Base-by-base conservation (phyloP, 2,113 vertebrate genomes). In the Gadus chalcogrammus region DNA sequence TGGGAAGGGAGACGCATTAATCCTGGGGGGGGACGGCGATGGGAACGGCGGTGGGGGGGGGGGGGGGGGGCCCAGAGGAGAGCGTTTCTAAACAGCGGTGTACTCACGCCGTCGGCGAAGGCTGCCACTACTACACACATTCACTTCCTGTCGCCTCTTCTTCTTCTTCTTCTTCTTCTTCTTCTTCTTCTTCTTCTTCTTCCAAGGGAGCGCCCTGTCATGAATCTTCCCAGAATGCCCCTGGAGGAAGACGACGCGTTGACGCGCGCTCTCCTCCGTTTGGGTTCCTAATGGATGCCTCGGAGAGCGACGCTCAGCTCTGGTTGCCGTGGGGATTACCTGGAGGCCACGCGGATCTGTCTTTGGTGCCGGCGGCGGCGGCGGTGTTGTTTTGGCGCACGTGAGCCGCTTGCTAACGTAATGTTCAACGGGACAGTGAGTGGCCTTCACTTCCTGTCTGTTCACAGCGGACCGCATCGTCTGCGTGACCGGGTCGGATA, bases 171-270 rank as follows among this genome's bases (percentile, higher is more conserved):
- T 35, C 31, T 4, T 4, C 4, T 7, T 35, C 31, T 35, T 4
- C 31, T 70, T 48, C 42, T 48, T 9, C 42, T 48, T 9, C 8
- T 35, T 7, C 6, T 35, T 7, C 31, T 35, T 65, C 8, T 48
- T 48, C 42, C 13, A 13, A 48, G 12, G 42, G 42, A 48, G 42
- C 42, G 7, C 1, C 42, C 11, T 48, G 6, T 48, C 42, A 4
- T 82, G 78, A 68, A 84, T 73, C 74, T 82, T 71, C 80, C 70
- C 12, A 59, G 70, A 71, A 35, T 71, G 74, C 72, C 79, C 69
- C 67, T 79, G 79, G 83, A 88, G 82, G 78, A 81, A 83, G 76
- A 71, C 69, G 82, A 85, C 82, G 78, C 79, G 76, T 77, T 70
- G 82, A 87, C 82, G 78, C 79, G 76, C 77, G 42, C 42, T 48